Evolutionary conservation across 1,140 invertebrate species (phyloP).

Genomic region (Coelopa frigida): DNA sequence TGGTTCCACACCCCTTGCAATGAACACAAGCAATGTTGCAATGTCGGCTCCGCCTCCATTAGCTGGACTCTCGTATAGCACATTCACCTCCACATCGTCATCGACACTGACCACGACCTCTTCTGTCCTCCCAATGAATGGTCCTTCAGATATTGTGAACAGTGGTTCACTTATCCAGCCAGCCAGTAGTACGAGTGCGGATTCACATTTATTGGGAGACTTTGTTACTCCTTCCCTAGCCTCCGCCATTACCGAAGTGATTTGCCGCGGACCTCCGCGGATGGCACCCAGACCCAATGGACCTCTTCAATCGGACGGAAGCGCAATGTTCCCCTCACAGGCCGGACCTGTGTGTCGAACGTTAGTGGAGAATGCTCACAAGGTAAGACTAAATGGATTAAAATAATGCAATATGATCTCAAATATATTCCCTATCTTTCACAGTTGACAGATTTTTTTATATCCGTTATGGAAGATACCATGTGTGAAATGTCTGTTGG

Average conservation of each 20-base stretch:
- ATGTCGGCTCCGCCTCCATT: conserved; percentile 24
- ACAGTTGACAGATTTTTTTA: conserved; percentile 50
- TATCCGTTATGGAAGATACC: conserved; percentile 52
- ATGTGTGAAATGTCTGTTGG: conserved; percentile 47
- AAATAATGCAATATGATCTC: background rate
- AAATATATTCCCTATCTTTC: background rate
- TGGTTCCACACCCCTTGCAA: too few species aligned
- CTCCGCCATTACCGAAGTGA: conserved; percentile 36
- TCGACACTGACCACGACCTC: background rate
- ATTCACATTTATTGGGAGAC: conserved; percentile 13
- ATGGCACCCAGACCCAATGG: conserved; percentile 43
- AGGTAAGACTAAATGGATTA: conserved; percentile 31
- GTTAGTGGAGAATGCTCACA: conserved; percentile 47
- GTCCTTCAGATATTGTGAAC: too few species aligned
- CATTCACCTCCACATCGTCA: conserved; percentile 1
- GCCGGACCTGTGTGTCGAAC: conserved; percentile 43
- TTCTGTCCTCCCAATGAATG: too few species aligned
- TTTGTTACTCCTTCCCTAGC: conserved; percentile 31
- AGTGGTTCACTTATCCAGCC: too few species aligned
- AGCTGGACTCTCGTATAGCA: conserved; percentile 29
- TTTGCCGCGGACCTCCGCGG: conserved; percentile 42
- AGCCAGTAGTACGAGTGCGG: background rate
- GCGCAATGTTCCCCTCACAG: conserved; percentile 39
- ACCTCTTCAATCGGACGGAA: conserved; percentile 39
- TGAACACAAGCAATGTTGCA: background rate